Evolutionary conservation across 2,113 vertebrate genomes (phyloP), one percentile per base, ranked within the genome.

Genomic region (Anguilla japonica): DNA sequence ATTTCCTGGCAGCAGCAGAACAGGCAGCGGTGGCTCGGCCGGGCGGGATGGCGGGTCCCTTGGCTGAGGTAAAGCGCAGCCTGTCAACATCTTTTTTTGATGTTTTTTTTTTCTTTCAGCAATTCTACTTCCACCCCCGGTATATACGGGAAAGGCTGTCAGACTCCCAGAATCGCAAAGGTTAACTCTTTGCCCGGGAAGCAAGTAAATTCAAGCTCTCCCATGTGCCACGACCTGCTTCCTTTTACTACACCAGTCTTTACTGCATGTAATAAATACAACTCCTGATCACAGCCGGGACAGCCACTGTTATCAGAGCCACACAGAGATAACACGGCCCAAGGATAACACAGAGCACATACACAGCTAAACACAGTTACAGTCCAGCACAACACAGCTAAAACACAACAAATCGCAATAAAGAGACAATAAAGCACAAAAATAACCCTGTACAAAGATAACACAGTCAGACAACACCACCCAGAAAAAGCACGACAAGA

Each of bases 1-100:
- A 86, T 81, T 50, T 86, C 79, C 78, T 81, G 26, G 41, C 43
- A 43, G 67, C 63, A 84, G 67, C 84, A 18, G 63, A 20, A 80
- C 79, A 79, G 41, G 85, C 50, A 67, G 79, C 79, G 5, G 15
- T 20, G 39, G 57, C 40, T 56, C 78, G 26, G 84, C 9, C 71
- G n/a, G 26, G n/a, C 9, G 26, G n/a, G 71, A 75, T 34, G 26
- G 71, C n/a, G 2, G 71, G 26, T 75, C 71, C n/a, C 60, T 20
- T 6, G 26, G n/a, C 71, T 34, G 71, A 75, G 71, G n/a, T 75
- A n/a, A 75, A 75, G n/a, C 9, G 26, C 71, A 9, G n/a, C n/a
- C 11, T 34, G 13, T 34, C n/a, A 22, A 29, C 26, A 34, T 11
- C 29, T 34, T 34, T 26, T 34, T 75, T 75, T 34, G 20, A 16